These are phyloP conservation scores for Dysmachus trigonus DNA, from an alignment of 2,888 invertebrate genomes.

Conservation along the genomic window DNA sequence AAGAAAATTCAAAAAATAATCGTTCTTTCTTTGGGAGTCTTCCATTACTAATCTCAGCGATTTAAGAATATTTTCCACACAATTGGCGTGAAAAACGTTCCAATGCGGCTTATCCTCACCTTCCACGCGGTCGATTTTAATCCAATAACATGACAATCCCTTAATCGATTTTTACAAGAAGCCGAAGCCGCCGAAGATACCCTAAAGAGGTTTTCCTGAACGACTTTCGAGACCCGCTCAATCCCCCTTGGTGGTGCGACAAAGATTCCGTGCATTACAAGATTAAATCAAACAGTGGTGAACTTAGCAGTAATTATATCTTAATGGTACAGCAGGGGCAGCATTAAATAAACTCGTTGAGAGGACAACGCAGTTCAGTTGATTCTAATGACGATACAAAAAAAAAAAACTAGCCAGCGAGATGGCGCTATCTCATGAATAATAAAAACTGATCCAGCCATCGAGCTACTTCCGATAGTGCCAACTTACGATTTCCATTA, in stretches of 20 bases:
- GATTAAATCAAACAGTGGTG: conserved; percentile 7
- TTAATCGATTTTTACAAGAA: neutral
- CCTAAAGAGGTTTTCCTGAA: neutral
- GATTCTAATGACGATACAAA: neutral
- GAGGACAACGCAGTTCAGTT: neutral
- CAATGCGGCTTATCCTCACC: neutral
- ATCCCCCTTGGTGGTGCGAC: neutral
- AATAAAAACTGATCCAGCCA: neutral
- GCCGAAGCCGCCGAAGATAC: neutral
- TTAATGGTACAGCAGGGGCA: neutral
- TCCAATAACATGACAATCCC: neutral
- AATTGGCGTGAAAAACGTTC: neutral
- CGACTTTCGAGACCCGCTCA: neutral
- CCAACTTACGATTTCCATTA: neutral
- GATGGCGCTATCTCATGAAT: neutral
- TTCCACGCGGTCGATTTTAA: neutral
- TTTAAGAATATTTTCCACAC: neutral
- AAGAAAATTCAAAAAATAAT: neutral
- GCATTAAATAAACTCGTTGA: neutral
- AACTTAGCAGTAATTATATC: conserved; percentile 5
- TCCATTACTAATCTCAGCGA: neutral
- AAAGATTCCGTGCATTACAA: neutral
- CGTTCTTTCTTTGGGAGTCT: neutral
- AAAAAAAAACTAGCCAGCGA: neutral
- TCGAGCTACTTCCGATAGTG: neutral